phyloP scores from a whole-genome alignment of 2,797 vertebrate genomes.

The Orientallactaga sibirica region DNA sequence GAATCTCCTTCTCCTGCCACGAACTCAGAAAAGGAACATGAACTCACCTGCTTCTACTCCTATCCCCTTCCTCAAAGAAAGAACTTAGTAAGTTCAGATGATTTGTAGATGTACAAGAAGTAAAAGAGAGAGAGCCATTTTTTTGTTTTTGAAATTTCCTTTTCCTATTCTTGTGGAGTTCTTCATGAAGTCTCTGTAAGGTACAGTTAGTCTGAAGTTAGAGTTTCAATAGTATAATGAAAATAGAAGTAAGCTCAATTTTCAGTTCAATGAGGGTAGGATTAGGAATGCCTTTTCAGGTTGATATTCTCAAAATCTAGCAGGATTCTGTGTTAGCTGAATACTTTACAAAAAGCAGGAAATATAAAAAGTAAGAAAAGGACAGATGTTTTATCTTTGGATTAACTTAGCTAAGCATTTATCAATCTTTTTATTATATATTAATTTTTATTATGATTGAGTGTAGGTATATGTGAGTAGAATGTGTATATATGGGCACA shows the following conservation, averaged over 20 bases:
- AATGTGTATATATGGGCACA: too few species aligned
- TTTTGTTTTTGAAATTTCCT: not conserved
- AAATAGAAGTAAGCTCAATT: not conserved
- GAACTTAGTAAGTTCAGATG: not conserved
- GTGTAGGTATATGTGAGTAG: too few species aligned
- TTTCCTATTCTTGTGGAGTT: not conserved
- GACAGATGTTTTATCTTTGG: too few species aligned
- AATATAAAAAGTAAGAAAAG: not conserved
- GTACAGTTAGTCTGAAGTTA: not conserved
- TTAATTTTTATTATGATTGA: too few species aligned
- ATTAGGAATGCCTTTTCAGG: not conserved
- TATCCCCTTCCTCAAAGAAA: not conserved
- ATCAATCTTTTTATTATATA: too few species aligned
- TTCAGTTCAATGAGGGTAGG: not conserved
- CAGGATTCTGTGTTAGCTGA: not conserved
- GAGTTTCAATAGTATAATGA: not conserved
- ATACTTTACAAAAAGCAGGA: slow-evolving; percentile 1
- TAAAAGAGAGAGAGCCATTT: not conserved
- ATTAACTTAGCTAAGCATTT: not conserved
- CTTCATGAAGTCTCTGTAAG: not conserved
- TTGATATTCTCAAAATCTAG: not conserved
- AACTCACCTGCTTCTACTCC: not conserved
- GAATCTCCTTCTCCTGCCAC: not conserved
- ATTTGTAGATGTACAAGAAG: not conserved
- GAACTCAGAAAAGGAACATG: slow-evolving; percentile 1